Evolutionary conservation across 2,797 vertebrate genomes (phyloP), one percentile per base, ranked within the genome.

Genomic region (Anabas testudineus): DNA sequence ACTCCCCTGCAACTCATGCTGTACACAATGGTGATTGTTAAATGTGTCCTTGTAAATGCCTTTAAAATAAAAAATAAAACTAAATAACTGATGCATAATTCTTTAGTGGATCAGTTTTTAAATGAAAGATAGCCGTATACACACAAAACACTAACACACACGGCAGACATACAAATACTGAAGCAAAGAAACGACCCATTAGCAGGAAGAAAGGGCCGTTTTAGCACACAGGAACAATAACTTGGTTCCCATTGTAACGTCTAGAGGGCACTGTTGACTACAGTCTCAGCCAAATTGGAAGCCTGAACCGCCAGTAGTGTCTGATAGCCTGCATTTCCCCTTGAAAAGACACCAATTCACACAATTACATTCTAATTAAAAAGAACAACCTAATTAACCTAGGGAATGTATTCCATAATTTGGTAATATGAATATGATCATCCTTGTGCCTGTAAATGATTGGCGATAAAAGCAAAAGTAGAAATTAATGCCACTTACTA

Each of bases 301-400:
- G 64, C 46, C 66, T 49, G 66, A 78, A 53, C 61, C 3, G 64
- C 55, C 51, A 77, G 73, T 75, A 15, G 57, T 53, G 69, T 78
- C 66, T 85, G 80, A 87, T 76, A 81, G 82, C 64, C 82, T 78
- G 82, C 76, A 76, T 86, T 89, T 90, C 87, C 87, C 87, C 88
- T 87, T 86, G 82, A 85, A 84, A 88, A 91, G 72, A 79, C 86
- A 84, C 82, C 86, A 89, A 85, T 91, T 90, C 88, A 80, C 64
- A 75, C 85, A 93, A 92, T 92, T 84, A 89, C 87, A 90, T 88
- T 93, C 81, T 92, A 91, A 93, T 93, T 94, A 93, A 94, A 93
- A 92, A 92, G 90, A 93, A 93, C 90, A 93, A 91, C 91, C 89
- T 90, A 94, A 94, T 93, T 92, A 93, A 91, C 91, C 90, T 59